Evolutionary conservation across 2,888 invertebrate genomes (phyloP), one percentile per base, ranked within the genome.

Genomic region (Hemicrepidius hirtus): DNA sequence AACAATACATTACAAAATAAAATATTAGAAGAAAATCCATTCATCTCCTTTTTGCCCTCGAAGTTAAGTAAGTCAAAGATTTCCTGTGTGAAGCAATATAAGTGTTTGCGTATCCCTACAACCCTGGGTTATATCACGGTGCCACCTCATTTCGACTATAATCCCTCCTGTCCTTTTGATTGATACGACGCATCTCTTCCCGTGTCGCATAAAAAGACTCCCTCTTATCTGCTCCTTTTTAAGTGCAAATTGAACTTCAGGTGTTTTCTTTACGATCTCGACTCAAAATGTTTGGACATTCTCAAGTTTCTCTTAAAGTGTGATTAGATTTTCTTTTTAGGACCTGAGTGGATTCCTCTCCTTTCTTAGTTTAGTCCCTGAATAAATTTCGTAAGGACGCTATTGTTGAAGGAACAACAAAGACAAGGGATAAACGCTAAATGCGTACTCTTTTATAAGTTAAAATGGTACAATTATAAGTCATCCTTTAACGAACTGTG

Each of bases 181-280:
- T 81, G 81, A 82, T 79, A 77, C 78, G 79, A 76, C 78, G 75
- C 77, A 78, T 80, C 79, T 77, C 76, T 79, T 76, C 75, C 79
- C 76, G 74, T 75, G 71, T 62, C 70, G 80, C 78, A 80, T 80
- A 80, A 82, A 81, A 79, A 78, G 75, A 72, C 78, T 71, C 72
- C 75, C 80, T 78, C 80, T 81, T 81, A 80, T 81, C 81, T 80
- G 73, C 77, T 74, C 72, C 79, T 80, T 81, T 82, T 82, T 81
- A 81, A 82, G 82, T 82, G 82, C 79, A 83, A 83, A 84, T 83
- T 83, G 82, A 82, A 83, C 82, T 82, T 79, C 80, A 82, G 81
- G 82, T 83, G 80, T 81, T 81, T 81, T 79, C 81, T 80, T 80
- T 78, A 76, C 76, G 67, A 68, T 75, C 75, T 72, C 68, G 75